Percentiles rank a stretch among this genome's conserved stretches.
These are phyloP conservation scores for Aphidius gifuensis DNA, from an alignment of 1,140 invertebrate genomes.

Conservation along the genomic window DNA sequence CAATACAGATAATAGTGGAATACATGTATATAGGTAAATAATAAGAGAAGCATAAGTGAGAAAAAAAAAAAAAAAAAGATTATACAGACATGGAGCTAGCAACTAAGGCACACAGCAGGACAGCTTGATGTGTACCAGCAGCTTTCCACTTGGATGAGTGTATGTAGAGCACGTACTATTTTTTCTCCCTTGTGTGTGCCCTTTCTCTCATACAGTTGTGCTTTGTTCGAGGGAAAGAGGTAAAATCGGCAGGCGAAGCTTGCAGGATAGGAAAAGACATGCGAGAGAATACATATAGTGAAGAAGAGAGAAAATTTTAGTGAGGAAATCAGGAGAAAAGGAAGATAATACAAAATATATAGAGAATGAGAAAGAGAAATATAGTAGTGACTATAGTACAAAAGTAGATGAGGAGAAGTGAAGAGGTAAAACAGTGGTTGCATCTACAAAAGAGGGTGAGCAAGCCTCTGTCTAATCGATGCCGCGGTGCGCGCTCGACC, in stretches of 20 bases:
- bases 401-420: slow-evolving; percentile 23
- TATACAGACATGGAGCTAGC: slow-evolving; percentile 1
- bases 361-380: slow-evolving; percentile 18
- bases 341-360: slow-evolving; percentile 25
- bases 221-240: slow-evolving; percentile 35
- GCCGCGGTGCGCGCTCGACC: slow-evolving; percentile 54
- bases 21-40: too few species aligned
- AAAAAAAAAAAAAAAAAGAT: neutral
- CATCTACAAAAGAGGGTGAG: slow-evolving; percentile 43
- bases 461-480: slow-evolving; percentile 54
- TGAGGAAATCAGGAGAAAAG: slow-evolving; percentile 16
- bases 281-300: slow-evolving; percentile 22
- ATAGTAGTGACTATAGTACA: slow-evolving; percentile 7
- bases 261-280: slow-evolving; percentile 5
- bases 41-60: neutral
- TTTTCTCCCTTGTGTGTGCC: slow-evolving; percentile 7
- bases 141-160: slow-evolving; percentile 34
- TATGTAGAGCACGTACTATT: slow-evolving; percentile 55
- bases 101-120: slow-evolving; percentile 23
- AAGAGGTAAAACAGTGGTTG: slow-evolving; percentile 29
- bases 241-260: slow-evolving; percentile 28
- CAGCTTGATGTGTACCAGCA: slow-evolving; percentile 27
- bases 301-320: too few species aligned
- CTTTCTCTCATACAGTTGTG: slow-evolving; percentile 22
- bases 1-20: neutral